Percentiles rank a stretch among this genome's conserved stretches.
These are phyloP conservation scores for Nestor notabilis DNA, from an alignment of 2,113 vertebrate species.

Conservation along the genomic window DNA sequence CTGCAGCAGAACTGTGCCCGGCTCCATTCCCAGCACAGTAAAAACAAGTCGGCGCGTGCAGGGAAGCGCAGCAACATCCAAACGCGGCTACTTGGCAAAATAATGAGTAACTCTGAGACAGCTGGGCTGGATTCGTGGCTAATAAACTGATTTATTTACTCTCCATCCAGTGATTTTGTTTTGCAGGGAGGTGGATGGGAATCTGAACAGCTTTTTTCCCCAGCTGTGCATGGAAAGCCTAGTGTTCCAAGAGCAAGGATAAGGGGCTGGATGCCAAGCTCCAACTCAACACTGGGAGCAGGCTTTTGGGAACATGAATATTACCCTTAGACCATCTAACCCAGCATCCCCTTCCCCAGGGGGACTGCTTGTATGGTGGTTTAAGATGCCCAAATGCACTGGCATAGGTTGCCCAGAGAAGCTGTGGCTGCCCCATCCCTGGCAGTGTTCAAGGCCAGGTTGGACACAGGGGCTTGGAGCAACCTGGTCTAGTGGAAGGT, in stretches of 20 bases:
- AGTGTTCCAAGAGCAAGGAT: not conserved
- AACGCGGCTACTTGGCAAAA: not conserved
- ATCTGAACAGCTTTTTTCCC: not conserved
- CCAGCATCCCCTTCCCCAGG: not conserved
- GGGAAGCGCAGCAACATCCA: not conserved
- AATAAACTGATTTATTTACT: conserved; percentile 19
- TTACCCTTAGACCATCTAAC: not conserved
- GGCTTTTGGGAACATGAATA: not conserved
- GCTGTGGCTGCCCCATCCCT: not conserved
- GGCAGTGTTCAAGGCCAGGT: not conserved
- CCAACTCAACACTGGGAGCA: rapidly evolving
- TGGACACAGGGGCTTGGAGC: not conserved
- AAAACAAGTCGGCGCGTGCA: not conserved
- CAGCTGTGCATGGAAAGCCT: not conserved
- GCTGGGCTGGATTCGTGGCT: not conserved
- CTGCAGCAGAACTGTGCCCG: rapidly evolving
- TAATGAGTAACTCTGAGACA: not conserved
- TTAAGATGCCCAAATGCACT: not conserved
- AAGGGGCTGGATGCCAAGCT: not conserved
- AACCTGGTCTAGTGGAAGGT: not conserved
- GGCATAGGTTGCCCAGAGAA: not conserved
- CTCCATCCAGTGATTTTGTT: not conserved
- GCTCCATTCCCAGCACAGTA: not conserved
- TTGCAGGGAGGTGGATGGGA: not conserved
- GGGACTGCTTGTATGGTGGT: not conserved